Percentiles rank a stretch among this genome's conserved stretches.
Evolutionary conservation across 2,113 vertebrate genomes (phyloP).

Genomic region (Epinephelus cyanopodus): DNA sequence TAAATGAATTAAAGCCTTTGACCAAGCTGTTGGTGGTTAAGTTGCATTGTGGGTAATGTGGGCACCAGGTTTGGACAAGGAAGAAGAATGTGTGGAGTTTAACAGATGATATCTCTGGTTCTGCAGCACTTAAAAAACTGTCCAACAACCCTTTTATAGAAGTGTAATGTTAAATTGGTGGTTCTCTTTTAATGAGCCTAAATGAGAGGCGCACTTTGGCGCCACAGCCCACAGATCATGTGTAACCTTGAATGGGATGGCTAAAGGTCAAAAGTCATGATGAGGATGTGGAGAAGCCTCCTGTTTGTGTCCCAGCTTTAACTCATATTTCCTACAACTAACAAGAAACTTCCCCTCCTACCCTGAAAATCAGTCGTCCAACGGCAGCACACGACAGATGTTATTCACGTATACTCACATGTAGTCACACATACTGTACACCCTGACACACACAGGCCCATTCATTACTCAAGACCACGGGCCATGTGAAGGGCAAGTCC

Average conservation of each 20-base stretch:
- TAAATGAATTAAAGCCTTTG: too few species aligned
- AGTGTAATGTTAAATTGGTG: not conserved
- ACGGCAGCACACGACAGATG: slow-evolving; percentile 29
- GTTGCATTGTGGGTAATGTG: too few species aligned
- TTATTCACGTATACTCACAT: slow-evolving; percentile 46
- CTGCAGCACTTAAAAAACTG: not conserved
- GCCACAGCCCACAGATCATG: not conserved
- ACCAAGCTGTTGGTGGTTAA: too few species aligned
- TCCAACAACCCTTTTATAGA: not conserved
- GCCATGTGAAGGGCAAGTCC: slow-evolving; percentile 56
- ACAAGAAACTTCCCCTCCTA: slow-evolving; percentile 46
- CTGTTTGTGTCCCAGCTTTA: slow-evolving; percentile 46
- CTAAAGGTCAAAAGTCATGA: slow-evolving; percentile 43
- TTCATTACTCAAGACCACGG: slow-evolving; percentile 56
- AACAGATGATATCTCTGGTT: too few species aligned
- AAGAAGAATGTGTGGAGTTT: too few species aligned
- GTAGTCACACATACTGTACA: slow-evolving; percentile 48
- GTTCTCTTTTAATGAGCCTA: not conserved
- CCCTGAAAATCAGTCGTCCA: not conserved
- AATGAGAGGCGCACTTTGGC: not conserved
- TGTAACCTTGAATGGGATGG: slow-evolving; percentile 24
- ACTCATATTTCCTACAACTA: slow-evolving; percentile 49
- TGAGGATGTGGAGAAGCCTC: slow-evolving; percentile 17
- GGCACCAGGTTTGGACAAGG: too few species aligned
- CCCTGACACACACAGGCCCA: slow-evolving; percentile 42